Evolutionary conservation across 2,888 invertebrate species (phyloP).

Genomic region (Panzeria rudis): DNA sequence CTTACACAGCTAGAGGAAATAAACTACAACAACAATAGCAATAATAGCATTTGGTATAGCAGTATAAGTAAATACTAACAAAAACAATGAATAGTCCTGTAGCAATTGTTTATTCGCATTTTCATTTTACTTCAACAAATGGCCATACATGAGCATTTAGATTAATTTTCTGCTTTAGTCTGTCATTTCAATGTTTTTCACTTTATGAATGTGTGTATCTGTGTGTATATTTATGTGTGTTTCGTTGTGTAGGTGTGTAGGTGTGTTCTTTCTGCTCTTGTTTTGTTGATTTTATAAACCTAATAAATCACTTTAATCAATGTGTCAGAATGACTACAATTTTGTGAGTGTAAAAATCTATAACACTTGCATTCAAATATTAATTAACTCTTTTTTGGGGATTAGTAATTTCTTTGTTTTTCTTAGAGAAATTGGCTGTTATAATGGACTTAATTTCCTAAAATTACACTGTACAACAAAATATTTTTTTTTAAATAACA

Average conservation of each 20-base stretch:
- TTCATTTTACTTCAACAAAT: slow-evolving; percentile 15
- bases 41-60: background rate
- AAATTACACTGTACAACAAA: too few species aligned
- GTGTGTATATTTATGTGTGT: background rate
- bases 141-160: slow-evolving; percentile 19
- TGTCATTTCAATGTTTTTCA: slow-evolving; percentile 40
- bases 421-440: too few species aligned
- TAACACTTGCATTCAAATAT: background rate
- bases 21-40: background rate
- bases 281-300: slow-evolving; percentile 35
- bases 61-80: slow-evolving; percentile 21
- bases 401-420: background rate
- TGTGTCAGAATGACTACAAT: slow-evolving; percentile 19
- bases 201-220: background rate
- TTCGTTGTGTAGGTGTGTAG: background rate
- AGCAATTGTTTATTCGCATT: slow-evolving; percentile 38
- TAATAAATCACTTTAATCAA: slow-evolving; percentile 59
- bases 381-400: slow-evolving; percentile 31
- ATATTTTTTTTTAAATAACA: too few species aligned
- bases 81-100: background rate
- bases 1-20: slow-evolving; percentile 6
- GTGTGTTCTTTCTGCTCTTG: background rate
- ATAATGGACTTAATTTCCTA: too few species aligned
- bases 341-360: slow-evolving; percentile 34
- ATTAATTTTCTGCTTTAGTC: slow-evolving; percentile 47